Evolutionary conservation across 1,140 invertebrate species (phyloP).

Genomic region (Sarcophaga peregrina): DNA sequence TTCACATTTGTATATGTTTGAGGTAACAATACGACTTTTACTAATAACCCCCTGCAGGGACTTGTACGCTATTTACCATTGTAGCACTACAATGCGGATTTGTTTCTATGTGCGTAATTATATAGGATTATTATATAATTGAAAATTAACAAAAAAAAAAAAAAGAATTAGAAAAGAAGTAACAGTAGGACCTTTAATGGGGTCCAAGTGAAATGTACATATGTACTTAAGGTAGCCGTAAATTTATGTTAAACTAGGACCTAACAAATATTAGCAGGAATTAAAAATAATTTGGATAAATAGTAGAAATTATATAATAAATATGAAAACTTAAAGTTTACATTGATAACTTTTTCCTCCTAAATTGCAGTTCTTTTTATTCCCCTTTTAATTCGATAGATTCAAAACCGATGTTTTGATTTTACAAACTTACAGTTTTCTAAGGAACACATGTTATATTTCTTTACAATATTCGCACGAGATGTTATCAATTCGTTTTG

Average conservation of each 20-base stretch:
- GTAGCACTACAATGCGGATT: neutral
- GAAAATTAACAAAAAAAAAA: neutral
- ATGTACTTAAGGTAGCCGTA: no score
- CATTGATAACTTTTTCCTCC: no score
- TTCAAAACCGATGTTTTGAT: neutral
- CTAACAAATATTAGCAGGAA: no score
- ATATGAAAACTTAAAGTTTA: no score
- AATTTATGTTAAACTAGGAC: no score
- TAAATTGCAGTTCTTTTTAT: neutral
- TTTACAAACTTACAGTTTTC: neutral
- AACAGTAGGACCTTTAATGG: no score
- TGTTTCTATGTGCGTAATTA: neutral
- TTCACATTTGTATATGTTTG: neutral
- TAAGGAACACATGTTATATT: neutral
- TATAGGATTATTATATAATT: neutral
- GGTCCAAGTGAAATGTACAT: no score
- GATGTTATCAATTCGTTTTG: neutral
- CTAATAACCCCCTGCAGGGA: conserved; percentile 34
- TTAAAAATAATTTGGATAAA: no score
- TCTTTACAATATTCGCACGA: conserved; percentile 7
- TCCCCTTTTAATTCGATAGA: neutral
- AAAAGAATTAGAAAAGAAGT: no score
- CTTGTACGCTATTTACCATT: conserved; percentile 1
- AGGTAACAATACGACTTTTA: conserved; percentile 36
- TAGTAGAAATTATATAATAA: no score